These are phyloP conservation scores for Baronia brevicornis DNA, from an alignment of 2,888 invertebrate genomes.

Conservation along the genomic window DNA sequence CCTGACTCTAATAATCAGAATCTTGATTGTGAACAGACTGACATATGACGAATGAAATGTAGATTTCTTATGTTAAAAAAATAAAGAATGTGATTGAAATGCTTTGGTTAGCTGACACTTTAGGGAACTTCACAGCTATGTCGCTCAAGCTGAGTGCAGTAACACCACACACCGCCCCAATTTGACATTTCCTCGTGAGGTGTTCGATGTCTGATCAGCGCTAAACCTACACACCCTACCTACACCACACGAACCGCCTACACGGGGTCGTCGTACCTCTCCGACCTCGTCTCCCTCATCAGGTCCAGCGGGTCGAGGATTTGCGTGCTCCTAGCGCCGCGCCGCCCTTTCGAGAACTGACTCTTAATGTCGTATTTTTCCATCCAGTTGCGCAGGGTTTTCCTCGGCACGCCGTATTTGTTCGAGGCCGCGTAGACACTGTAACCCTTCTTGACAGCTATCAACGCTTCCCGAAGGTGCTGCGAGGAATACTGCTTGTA, in stretches of 20 bases:
- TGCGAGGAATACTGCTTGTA: constrained; percentile 72
- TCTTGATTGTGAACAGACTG: too few relatives aligned
- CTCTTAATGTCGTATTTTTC: constrained; percentile 74
- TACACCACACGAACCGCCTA: constrained; percentile 8
- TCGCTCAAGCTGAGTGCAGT: too few relatives aligned
- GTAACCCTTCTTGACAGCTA: constrained; percentile 69
- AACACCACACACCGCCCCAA: too few relatives aligned
- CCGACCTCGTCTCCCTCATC: constrained; percentile 47
- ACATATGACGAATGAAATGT: too few relatives aligned
- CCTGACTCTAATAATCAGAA: too few relatives aligned
- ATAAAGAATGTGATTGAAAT: too few relatives aligned
- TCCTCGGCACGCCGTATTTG: constrained; percentile 72
- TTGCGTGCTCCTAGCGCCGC: constrained; percentile 50
- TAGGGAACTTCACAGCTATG: too few relatives aligned
- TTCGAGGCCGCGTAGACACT: constrained; percentile 75
- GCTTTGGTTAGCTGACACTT: too few relatives aligned
- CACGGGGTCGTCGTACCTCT: constrained; percentile 40
- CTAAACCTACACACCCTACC: background rate
- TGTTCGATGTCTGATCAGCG: too few relatives aligned
- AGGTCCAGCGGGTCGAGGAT: constrained; percentile 58
- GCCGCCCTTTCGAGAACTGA: constrained; percentile 67
- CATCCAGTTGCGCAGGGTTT: constrained; percentile 75
- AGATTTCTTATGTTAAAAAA: too few relatives aligned
- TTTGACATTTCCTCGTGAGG: too few relatives aligned
- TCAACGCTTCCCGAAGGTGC: constrained; percentile 62